A percentile compares a stretch with the other conserved stretches of the same genome.
Conservation (phyloP, 2,888 invertebrate species). For the Pandemis cinnamomeana region DNA sequence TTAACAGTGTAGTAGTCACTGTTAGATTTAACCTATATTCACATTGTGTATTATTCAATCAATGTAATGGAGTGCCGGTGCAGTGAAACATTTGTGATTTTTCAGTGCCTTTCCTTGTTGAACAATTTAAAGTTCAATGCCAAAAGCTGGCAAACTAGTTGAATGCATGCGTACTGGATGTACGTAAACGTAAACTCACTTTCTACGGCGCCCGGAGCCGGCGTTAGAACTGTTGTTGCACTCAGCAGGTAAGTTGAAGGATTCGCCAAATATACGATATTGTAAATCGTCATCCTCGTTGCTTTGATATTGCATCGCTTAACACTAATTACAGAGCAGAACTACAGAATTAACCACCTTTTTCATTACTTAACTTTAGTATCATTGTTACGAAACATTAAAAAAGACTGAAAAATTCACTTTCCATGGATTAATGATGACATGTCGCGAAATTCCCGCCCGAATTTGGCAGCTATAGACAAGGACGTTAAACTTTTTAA, state of each 20-base stretch:
- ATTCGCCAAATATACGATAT: conserved; percentile 83
- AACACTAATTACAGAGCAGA: conserved; percentile 67
- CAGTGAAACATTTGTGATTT: no score
- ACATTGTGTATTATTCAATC: no score
- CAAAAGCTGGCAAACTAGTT: conserved; percentile 43
- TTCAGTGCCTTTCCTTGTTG: not conserved
- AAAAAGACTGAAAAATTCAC: conserved; percentile 36
- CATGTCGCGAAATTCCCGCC: conserved; percentile 46
- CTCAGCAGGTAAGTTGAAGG: conserved; percentile 73
- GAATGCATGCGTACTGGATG: conserved; percentile 36
- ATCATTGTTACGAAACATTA: conserved; percentile 70
- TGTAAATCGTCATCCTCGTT: conserved; percentile 81
- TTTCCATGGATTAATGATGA: conserved; percentile 6
- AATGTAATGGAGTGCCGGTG: no score
- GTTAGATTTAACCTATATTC: no score
- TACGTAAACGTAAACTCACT: conserved; percentile 64
- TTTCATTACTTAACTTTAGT: conserved; percentile 69
- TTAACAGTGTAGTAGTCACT: no score
- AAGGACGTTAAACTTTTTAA: conserved; percentile 43
- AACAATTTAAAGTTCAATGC: not conserved
- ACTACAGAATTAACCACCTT: conserved; percentile 74
- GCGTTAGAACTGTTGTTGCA: conserved; percentile 51
- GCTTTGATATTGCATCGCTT: conserved; percentile 82
- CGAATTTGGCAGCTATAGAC: conserved; percentile 46
- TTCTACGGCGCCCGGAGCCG: conserved; percentile 63